Evolutionary conservation across 2,797 vertebrate species (phyloP).

Genomic region (Phataginus tricuspis): DNA sequence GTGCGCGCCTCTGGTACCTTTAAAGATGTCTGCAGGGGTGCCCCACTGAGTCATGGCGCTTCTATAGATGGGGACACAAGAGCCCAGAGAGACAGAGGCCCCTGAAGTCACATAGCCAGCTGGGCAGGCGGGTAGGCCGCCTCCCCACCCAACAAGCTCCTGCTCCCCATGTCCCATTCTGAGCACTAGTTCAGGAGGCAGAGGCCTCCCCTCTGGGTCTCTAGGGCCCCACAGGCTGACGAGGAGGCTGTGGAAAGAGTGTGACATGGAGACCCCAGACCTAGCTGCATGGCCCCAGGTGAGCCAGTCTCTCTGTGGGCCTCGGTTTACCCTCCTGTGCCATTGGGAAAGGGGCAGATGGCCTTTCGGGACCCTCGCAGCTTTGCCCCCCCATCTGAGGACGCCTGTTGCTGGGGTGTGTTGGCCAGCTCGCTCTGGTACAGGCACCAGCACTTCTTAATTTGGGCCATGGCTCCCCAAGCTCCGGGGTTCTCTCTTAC

Average conservation of each 20-base stretch:
- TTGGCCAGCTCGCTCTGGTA: background rate
- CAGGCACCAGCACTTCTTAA: background rate
- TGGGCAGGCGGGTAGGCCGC: background rate
- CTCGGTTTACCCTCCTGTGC: background rate
- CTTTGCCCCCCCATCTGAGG: background rate
- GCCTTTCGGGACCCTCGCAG: fast-evolving
- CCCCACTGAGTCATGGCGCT: background rate
- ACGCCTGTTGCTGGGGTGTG: background rate
- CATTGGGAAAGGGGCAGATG: background rate
- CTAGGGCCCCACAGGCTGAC: background rate
- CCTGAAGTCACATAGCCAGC: background rate
- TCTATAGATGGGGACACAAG: background rate
- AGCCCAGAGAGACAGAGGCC: background rate
- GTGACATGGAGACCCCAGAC: fast-evolving
- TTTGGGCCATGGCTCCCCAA: background rate
- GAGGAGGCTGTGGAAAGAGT: background rate
- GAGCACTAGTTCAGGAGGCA: background rate
- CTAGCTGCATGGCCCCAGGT: background rate
- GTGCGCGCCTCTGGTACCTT: background rate
- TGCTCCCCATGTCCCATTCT: background rate
- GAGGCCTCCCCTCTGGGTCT: background rate
- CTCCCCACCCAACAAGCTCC: background rate
- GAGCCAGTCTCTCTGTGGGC: background rate
- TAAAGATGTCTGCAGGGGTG: background rate
- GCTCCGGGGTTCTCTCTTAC: background rate